These are phyloP conservation scores for Sminthurides aquaticus DNA, from an alignment of 2,888 invertebrate species.

Conservation along the genomic window DNA sequence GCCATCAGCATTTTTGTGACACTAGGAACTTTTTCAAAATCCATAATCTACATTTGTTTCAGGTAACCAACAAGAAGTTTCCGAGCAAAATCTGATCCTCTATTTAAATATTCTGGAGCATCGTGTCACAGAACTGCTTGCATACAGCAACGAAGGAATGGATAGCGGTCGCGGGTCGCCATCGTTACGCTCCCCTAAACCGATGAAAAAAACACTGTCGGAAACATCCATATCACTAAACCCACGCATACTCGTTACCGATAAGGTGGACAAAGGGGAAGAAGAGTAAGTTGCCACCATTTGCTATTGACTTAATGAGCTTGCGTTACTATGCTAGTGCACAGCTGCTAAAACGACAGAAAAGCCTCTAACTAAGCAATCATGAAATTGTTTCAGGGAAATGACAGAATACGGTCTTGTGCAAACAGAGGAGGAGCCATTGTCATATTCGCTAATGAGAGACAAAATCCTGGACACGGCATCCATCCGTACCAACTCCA, in stretches of 20 bases:
- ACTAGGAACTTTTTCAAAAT: too few relatives aligned
- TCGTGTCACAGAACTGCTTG: constrained; percentile 33
- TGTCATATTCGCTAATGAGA: constrained; percentile 34
- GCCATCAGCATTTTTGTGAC: too few relatives aligned
- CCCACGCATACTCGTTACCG: constrained; percentile 17
- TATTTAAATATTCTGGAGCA: constrained; percentile 40
- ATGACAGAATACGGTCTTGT: constrained; percentile 25
- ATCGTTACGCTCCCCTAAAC: constrained; percentile 26
- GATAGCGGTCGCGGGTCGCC: constrained; percentile 20
- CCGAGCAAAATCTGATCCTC: constrained; percentile 33
- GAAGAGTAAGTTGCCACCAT: neutral
- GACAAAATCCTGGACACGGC: constrained; percentile 35
- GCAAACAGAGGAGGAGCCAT: constrained; percentile 28
- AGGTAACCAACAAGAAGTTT: constrained; percentile 37
- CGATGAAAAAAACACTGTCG: constrained; percentile 27
- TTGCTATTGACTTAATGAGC: neutral
- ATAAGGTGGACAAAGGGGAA: constrained; percentile 23
- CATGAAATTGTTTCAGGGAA: constrained; percentile 23
- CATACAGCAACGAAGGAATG: constrained; percentile 9
- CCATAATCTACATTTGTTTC: too few relatives aligned
- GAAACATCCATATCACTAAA: constrained; percentile 22
- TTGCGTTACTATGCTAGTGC: too few relatives aligned
- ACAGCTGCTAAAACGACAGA: too few relatives aligned
- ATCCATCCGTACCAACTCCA: constrained; percentile 13
- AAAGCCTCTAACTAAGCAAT: too few relatives aligned